phyloP scores from a whole-genome alignment of 2,888 invertebrate species.

The Thereva unica region DNA sequence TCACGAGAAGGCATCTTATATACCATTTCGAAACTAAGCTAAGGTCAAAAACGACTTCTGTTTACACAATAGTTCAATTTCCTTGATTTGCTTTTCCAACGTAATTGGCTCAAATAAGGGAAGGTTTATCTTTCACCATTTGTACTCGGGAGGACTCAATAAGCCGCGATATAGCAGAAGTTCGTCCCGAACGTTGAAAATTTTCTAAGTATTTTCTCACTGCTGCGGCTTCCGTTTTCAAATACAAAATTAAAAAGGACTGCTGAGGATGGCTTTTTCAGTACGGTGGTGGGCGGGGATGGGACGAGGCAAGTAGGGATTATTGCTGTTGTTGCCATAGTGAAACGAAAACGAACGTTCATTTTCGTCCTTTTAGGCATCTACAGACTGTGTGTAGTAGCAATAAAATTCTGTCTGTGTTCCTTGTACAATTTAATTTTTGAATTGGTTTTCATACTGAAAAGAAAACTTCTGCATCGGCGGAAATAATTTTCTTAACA shows the following conservation, averaged over 20 bases:
- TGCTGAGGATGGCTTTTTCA: neutral
- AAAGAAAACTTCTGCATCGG: constrained; percentile 13
- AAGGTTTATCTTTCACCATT: neutral
- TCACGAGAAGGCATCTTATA: too few relatives aligned
- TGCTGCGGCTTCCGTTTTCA: neutral
- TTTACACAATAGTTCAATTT: too few relatives aligned
- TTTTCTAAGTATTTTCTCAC: neutral
- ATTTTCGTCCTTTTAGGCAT: neutral
- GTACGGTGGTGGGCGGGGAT: neutral
- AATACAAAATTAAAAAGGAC: neutral
- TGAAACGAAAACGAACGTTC: neutral
- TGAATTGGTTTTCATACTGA: neutral
- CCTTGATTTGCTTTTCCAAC: too few relatives aligned
- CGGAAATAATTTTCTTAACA: constrained; percentile 15
- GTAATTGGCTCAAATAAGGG: too few relatives aligned
- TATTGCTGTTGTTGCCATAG: neutral
- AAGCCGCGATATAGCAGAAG: neutral
- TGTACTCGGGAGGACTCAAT: neutral
- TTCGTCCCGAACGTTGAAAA: neutral
- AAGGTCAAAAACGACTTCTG: too few relatives aligned
- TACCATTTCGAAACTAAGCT: too few relatives aligned
- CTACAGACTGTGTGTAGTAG: neutral
- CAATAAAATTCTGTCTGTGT: neutral
- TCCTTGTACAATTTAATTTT: too few relatives aligned
- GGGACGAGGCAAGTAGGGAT: neutral